Base-by-base conservation (phyloP, 2,888 invertebrate species). In the Leucoma salicis region DNA sequence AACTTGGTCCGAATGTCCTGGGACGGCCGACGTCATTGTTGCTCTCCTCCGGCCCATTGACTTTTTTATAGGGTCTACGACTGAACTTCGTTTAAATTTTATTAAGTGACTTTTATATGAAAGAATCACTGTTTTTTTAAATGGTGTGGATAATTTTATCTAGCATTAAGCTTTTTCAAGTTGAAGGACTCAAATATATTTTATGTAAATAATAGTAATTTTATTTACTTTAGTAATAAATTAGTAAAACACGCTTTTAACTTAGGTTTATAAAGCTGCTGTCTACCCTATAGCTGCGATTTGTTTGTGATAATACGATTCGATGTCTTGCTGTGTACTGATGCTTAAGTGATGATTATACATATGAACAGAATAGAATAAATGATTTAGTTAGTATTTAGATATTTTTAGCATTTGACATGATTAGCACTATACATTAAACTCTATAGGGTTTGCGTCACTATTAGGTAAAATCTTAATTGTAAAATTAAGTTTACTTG, bases 1-100 rank as follows among this genome's bases (percentile, higher is more conserved):
- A 85, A 85, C 74, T 78, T 64, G 52, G 67, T 62, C 72, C 60
- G 59, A 79, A 78, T 76, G 82, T 77, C 77, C 78, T 77, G 78
- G 72, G 75, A 66, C 57, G 75, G 57, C 59, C 70, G 66, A 46
- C 58, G 64, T 79, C 82, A 79, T 81, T 83, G 82, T 84, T 74
- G 74, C 68, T 66, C 64, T 66, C 53, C 62, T 70, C 49, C 66
- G 65, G 59, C 60, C 62, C 51, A 55, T 66, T 66, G 65, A 67
- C 62, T 72, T 72, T 74, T 83, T 84, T 84, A 82, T 78, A 63
- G 70, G 55, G 70, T 57, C 63, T 78, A 70, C 66, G 65, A 65
- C 63, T 77, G 70, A 78, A 80, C 70, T 78, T 76, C 70, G 68
- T 61, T 70, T 73, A 70, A 65, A 63, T 76, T 76, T 75, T 78